phyloP scores from a whole-genome alignment of 2,113 vertebrate species.

The Cygnus atratus region DNA sequence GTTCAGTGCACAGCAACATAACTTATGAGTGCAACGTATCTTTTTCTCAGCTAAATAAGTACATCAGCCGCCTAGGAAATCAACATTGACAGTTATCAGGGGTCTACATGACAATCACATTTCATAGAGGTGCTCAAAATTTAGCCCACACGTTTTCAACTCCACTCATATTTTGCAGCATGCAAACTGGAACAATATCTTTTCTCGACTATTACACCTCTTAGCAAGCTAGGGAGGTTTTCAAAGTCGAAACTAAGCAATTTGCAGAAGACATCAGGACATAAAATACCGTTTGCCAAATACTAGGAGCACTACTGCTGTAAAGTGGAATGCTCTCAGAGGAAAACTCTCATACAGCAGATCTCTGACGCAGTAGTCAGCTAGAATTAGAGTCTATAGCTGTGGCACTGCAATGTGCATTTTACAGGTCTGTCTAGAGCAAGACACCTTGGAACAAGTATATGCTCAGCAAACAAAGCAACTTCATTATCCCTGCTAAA shows the following conservation, averaged over 20 bases:
- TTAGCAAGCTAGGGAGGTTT: not conserved
- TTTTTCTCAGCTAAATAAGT: conserved; percentile 13
- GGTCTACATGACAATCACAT: not conserved
- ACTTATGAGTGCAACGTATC: not conserved
- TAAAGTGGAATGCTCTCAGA: not conserved
- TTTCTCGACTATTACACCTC: not conserved
- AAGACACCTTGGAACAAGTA: not conserved
- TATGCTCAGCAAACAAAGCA: not conserved
- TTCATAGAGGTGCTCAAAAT: conserved; percentile 25
- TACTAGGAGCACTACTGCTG: not conserved
- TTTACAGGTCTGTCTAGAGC: not conserved
- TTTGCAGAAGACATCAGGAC: not conserved
- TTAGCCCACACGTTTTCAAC: not conserved
- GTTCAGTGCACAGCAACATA: conserved; percentile 13
- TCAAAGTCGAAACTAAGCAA: not conserved
- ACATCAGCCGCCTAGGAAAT: conserved; percentile 28
- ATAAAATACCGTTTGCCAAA: conserved; percentile 19
- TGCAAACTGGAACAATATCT: not conserved
- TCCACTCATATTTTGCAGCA: not conserved
- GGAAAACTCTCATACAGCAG: not conserved
- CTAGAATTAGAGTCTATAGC: not conserved
- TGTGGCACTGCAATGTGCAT: not conserved
- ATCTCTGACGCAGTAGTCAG: not conserved
- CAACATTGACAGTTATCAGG: not conserved
- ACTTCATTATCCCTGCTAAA: not conserved